Percentiles rank a stretch among this genome's conserved stretches.
phyloP scores from a whole-genome alignment of 2,888 invertebrate genomes.

The Drosophila pullipes region DNA sequence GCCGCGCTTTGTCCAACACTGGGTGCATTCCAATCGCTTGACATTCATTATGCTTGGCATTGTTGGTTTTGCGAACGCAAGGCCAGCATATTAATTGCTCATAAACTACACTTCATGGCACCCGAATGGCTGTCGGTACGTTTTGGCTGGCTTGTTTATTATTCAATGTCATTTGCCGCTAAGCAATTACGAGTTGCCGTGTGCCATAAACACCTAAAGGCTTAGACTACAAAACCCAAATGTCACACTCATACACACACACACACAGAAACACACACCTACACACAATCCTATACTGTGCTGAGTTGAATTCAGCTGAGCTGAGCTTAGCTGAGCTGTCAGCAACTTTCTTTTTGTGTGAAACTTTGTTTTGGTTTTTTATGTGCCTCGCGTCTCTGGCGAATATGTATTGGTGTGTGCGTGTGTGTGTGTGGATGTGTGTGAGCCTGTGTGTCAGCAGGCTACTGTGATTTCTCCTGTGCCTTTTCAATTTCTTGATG shows the following conservation, averaged over 20 bases:
- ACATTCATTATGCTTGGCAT: constrained; percentile 54
- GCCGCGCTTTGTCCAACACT: constrained; percentile 31
- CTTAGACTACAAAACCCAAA: constrained; percentile 48
- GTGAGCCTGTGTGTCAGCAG: constrained; percentile 2
- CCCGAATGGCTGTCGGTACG: constrained; percentile 16
- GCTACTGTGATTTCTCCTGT: constrained; percentile 51
- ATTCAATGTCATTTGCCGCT: constrained; percentile 68
- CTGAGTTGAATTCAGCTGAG: constrained; percentile 37
- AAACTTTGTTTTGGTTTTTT: constrained; percentile 64
- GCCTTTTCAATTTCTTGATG: constrained; percentile 58
- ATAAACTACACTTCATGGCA: constrained; percentile 50
- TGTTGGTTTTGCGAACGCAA: constrained; percentile 28
- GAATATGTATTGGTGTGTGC: constrained; percentile 9
- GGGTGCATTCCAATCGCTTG: constrained; percentile 25
- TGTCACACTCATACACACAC: constrained; percentile 9
- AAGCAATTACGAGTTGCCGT: constrained; percentile 66
- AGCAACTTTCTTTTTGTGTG: constrained; percentile 52
- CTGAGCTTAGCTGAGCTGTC: constrained; percentile 69
- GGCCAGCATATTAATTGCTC: constrained; percentile 73
- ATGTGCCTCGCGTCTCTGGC: constrained; percentile 37
- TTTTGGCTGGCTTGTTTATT: constrained; percentile 58
- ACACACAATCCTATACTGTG: constrained; percentile 8
- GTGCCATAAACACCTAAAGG: constrained; percentile 65
- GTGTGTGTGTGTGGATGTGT: neutral
- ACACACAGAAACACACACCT: neutral